phyloP scores from a whole-genome alignment of 2,113 vertebrate genomes.

The Cyanoramphus novaezelandiae region DNA sequence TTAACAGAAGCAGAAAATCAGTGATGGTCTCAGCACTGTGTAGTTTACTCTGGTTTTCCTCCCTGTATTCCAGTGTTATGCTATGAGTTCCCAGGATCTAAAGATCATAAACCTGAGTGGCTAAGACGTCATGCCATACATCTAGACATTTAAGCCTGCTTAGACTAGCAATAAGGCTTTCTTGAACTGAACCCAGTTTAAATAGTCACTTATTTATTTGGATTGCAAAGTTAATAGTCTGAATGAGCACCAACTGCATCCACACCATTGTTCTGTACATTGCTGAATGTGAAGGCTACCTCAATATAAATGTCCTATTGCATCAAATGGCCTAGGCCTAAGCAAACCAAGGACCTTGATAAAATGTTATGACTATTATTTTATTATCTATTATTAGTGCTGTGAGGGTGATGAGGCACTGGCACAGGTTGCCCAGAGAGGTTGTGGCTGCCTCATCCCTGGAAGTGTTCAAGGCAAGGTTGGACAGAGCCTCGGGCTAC shows the following conservation, averaged over 20 bases:
- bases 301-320: not conserved
- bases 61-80: not conserved
- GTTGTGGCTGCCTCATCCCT: not conserved
- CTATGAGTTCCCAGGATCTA: not conserved
- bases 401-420: not conserved
- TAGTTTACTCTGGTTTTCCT: not conserved
- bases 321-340: not conserved
- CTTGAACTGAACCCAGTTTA: not conserved
- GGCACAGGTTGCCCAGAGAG: not conserved
- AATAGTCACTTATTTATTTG: not conserved
- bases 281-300: not conserved
- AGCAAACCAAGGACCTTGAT: not conserved
- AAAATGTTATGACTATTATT: not conserved
- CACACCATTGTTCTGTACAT: not conserved
- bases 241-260: not conserved
- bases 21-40: accelerated
- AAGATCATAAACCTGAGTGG: not conserved
- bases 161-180: not conserved
- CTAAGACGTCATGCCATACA: not conserved
- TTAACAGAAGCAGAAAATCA: not conserved
- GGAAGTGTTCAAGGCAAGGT: not conserved
- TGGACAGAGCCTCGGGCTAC: not conserved
- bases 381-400: not conserved
- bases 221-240: not conserved
- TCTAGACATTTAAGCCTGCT: not conserved